A percentile compares a stretch with the other conserved stretches of the same genome.
Conservation (phyloP, 2,797 vertebrate genomes). For the Dryobates pubescens region DNA sequence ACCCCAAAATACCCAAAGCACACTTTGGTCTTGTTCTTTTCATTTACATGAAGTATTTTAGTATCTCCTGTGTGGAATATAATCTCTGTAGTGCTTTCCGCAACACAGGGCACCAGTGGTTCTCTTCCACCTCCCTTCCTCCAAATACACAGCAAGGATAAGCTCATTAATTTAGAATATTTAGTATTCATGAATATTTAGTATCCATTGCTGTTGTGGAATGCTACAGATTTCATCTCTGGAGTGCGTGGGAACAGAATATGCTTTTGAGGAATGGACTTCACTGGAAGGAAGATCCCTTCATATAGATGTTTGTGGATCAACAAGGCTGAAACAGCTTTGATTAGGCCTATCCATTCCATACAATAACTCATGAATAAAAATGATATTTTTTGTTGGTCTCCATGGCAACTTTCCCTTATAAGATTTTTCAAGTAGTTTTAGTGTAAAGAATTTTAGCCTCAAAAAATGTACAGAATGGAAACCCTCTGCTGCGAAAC, state of each 20-base stretch:
- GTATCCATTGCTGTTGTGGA: background rate
- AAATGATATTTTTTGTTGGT: conserved; percentile 34
- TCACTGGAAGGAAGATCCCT: conserved; percentile 41
- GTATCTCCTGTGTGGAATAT: background rate
- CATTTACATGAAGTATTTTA: background rate
- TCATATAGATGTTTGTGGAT: conserved; percentile 44
- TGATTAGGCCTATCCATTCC: conserved; percentile 46
- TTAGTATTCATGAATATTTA: conserved; percentile 31
- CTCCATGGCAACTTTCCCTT: conserved; percentile 29
- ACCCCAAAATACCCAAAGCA: background rate
- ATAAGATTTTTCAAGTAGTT: conserved; percentile 20
- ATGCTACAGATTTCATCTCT: conserved; percentile 20
- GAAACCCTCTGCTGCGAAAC: background rate
- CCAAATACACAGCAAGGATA: background rate
- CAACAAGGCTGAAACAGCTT: conserved; percentile 43
- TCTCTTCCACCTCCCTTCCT: accelerated
- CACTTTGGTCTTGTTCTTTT: background rate
- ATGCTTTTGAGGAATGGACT: conserved; percentile 52
- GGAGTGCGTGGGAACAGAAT: background rate
- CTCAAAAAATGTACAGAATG: background rate
- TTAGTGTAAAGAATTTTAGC: background rate
- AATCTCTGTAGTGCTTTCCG: background rate
- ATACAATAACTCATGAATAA: conserved; percentile 64
- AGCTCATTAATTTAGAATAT: conserved; percentile 15
- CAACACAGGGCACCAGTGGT: background rate